A percentile compares a stretch with the other conserved stretches of the same genome.
Conservation (phyloP, 2,797 vertebrate genomes). For the Valencia hispanica region DNA sequence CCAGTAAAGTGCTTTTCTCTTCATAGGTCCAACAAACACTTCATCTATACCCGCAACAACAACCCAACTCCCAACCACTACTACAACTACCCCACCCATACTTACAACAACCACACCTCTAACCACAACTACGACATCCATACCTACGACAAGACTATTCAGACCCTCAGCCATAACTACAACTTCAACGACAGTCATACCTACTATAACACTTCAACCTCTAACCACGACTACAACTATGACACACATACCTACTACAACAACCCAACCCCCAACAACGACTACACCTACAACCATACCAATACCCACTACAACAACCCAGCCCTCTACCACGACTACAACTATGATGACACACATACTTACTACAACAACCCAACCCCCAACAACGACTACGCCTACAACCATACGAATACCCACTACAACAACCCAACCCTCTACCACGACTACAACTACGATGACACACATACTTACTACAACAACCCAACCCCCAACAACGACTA, state of each 20-base stretch:
- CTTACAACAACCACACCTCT: not conserved
- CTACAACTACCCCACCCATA: no score
- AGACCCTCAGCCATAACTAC: no score
- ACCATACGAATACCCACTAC: not conserved
- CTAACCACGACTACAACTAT: no score
- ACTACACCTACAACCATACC: no score
- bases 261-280: no score
- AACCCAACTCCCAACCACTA: no score
- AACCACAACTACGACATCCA: not conserved
- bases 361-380: not conserved
- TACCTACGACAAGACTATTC: no score
- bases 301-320: not conserved
- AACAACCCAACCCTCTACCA: not conserved
- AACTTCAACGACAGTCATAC: no score
- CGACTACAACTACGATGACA: no score
- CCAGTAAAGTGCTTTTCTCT: not conserved
- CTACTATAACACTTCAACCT: no score
- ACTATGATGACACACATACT: not conserved
- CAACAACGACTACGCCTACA: not conserved
- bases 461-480: no score
- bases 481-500: not conserved
- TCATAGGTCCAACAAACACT: not conserved
- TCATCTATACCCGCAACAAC: not conserved
- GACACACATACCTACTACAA: no score
- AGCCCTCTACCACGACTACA: not conserved